These are phyloP conservation scores for Sylvicola cinctus DNA, from an alignment of 2,888 invertebrate species.

Conservation along the genomic window DNA sequence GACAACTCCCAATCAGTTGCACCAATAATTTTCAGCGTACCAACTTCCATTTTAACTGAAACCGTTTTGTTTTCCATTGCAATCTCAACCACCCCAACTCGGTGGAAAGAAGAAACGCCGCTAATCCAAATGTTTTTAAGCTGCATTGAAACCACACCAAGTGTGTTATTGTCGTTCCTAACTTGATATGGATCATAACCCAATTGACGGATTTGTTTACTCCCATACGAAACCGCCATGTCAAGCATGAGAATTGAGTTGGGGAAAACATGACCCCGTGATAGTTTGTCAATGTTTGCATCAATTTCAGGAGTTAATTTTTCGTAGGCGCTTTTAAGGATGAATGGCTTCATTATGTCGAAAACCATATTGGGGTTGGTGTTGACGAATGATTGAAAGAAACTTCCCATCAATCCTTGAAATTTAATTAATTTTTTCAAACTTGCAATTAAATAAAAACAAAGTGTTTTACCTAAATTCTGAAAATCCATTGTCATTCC, in stretches of 20 bases:
- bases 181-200: conserved; percentile 56
- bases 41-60: too few relatives aligned
- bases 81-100: conserved; percentile 56
- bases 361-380: conserved; percentile 64
- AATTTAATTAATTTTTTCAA: background rate
- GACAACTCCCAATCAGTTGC: conserved; percentile 60
- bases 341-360: conserved; percentile 69
- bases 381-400: conserved; percentile 55
- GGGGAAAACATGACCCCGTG: conserved; percentile 50
- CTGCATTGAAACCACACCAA: conserved; percentile 46
- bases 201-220: conserved; percentile 40
- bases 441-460: background rate
- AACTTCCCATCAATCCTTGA: conserved; percentile 45
- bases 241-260: conserved; percentile 74
- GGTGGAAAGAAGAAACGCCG: conserved; percentile 62
- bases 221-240: conserved; percentile 53
- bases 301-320: conserved; percentile 55
- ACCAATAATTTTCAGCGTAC: conserved; percentile 60
- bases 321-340: conserved; percentile 55
- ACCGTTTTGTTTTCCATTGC: conserved; percentile 50
- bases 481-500: conserved; percentile 63
- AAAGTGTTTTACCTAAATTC: conserved; percentile 31
- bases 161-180: conserved; percentile 48
- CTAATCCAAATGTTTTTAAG: conserved; percentile 58
- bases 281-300: conserved; percentile 43